phyloP scores from a whole-genome alignment of 2,113 vertebrate species.

The Cynopterus brachyotis region DNA sequence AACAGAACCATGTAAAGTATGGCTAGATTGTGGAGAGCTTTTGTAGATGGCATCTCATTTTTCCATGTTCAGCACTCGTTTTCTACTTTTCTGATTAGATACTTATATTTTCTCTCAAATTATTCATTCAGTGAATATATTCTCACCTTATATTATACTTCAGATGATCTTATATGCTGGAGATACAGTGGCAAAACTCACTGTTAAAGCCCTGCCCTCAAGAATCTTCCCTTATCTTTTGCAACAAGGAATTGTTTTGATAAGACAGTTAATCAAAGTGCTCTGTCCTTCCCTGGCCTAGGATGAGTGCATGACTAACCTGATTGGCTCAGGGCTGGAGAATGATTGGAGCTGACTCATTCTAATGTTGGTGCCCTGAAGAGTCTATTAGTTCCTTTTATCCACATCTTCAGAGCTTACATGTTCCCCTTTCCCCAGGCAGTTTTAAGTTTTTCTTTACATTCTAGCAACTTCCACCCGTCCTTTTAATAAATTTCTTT shows the following conservation, averaged over 20 bases:
- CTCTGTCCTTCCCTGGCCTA: not conserved
- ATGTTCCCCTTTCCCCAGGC: not conserved
- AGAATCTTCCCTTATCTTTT: not conserved
- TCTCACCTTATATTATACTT: not conserved
- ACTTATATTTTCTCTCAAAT: not conserved
- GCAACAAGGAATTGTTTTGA: not conserved
- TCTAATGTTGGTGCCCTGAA: not conserved
- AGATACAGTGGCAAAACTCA: not conserved
- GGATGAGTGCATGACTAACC: not conserved
- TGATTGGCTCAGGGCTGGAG: not conserved
- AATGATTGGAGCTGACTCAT: not conserved
- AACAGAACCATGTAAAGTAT: not conserved
- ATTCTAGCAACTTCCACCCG: not conserved
- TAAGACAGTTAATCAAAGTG: not conserved
- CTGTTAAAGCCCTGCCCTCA: not conserved
- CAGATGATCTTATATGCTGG: not conserved
- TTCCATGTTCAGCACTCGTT: not conserved
- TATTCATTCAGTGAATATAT: not conserved
- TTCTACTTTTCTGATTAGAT: not conserved
- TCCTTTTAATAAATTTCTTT: not conserved
- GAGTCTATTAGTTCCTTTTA: not conserved
- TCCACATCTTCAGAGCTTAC: not conserved
- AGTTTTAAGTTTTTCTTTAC: not conserved
- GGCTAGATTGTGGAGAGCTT: not conserved
- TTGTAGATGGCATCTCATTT: not conserved